These are phyloP conservation scores for Takifugu flavidus DNA, from an alignment of 2,113 vertebrate species.

Conservation along the genomic window DNA sequence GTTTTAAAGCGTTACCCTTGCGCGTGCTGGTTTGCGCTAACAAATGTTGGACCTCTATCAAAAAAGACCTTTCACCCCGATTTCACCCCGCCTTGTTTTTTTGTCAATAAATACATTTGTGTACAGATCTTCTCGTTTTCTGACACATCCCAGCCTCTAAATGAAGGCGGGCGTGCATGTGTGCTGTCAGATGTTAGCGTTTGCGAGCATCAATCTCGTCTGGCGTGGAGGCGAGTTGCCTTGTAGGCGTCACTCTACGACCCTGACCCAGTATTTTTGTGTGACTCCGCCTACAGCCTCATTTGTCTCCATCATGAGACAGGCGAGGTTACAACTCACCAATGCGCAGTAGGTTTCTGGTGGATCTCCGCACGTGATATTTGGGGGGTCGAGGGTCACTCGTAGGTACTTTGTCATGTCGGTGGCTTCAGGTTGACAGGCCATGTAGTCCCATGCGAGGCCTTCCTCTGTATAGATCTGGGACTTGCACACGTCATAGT, in stretches of 20 bases:
- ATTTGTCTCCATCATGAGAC: conserved; percentile 69
- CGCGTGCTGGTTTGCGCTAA: too few relatives aligned
- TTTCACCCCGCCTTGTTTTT: too few relatives aligned
- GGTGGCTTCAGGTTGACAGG: conserved; percentile 95
- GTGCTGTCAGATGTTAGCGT: neutral
- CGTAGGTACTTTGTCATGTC: conserved; percentile 97
- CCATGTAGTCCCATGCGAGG: conserved; percentile 98
- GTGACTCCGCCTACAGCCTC: conserved; percentile 60
- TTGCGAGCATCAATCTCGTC: conserved; percentile 57
- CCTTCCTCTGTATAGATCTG: conserved; percentile 97
- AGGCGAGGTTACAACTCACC: conserved; percentile 82
- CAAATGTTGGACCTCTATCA: too few relatives aligned
- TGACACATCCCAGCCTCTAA: neutral
- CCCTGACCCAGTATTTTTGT: conserved; percentile 63
- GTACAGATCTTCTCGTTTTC: neutral
- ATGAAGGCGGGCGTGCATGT: neutral
- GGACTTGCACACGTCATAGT: conserved; percentile 97
- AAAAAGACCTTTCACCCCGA: too few relatives aligned
- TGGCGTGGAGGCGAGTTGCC: conserved; percentile 24
- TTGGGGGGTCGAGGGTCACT: conserved; percentile 91
- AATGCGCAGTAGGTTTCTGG: conserved; percentile 97
- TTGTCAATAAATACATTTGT: neutral
- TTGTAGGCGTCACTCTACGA: conserved; percentile 38
- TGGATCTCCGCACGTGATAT: conserved; percentile 97
- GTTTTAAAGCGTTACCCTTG: too few relatives aligned